Percentiles rank a stretch among this genome's conserved stretches.
phyloP scores from a whole-genome alignment of 2,888 invertebrate species.

The Gandaritis pyraliata region DNA sequence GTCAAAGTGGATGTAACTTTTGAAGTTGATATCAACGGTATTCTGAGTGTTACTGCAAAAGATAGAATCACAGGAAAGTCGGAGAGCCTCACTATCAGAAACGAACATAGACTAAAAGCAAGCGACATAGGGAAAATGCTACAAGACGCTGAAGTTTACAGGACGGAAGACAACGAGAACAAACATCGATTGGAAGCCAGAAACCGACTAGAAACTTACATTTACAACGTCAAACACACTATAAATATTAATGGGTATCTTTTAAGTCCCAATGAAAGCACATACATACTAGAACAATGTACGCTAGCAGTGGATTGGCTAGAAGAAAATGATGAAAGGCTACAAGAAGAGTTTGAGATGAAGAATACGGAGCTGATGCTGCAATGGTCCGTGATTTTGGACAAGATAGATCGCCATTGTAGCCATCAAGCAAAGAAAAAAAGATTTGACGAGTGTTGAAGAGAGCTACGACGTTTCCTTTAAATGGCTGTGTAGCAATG shows the following conservation, averaged over 20 bases:
- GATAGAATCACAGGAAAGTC: slow-evolving; percentile 62
- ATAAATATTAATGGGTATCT: slow-evolving; percentile 41
- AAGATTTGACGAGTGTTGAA: slow-evolving; percentile 43
- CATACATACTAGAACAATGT: slow-evolving; percentile 56
- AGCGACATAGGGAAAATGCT: slow-evolving; percentile 63
- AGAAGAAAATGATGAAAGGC: slow-evolving; percentile 57
- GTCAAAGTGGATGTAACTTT: slow-evolving; percentile 69
- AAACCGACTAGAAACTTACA: slow-evolving; percentile 67
- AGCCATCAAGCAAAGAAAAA: slow-evolving; percentile 54
- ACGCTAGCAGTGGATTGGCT: slow-evolving; percentile 61
- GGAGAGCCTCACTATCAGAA: slow-evolving; percentile 57
- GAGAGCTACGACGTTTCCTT: slow-evolving; percentile 13
- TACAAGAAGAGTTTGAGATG: slow-evolving; percentile 63
- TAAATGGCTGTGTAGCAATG: slow-evolving; percentile 34
- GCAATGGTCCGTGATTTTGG: slow-evolving; percentile 58
- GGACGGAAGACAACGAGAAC: slow-evolving; percentile 62
- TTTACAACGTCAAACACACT: slow-evolving; percentile 60
- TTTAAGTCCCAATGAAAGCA: slow-evolving; percentile 48
- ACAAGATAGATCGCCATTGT: slow-evolving; percentile 51
- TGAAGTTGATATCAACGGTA: slow-evolving; percentile 62
- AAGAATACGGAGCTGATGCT: slow-evolving; percentile 62
- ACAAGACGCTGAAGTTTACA: slow-evolving; percentile 57
- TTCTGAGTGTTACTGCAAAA: slow-evolving; percentile 62
- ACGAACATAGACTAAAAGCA: slow-evolving; percentile 58
- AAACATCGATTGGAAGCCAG: slow-evolving; percentile 61